Conservation (phyloP, 2,797 vertebrate genomes). For the Hozukius guyotensis region DNA sequence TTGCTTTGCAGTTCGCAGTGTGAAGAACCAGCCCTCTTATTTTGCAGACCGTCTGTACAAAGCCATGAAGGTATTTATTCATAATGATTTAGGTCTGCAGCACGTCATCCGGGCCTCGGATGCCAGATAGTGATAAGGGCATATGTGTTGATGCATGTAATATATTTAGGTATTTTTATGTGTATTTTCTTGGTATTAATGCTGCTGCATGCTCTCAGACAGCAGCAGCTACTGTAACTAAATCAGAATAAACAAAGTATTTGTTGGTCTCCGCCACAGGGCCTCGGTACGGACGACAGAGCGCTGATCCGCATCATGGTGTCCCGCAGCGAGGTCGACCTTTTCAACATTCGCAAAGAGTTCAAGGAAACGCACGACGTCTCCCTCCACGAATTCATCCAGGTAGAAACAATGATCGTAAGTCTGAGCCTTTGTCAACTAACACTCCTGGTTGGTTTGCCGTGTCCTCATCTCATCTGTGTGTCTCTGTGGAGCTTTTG, state of each 20-base stretch:
- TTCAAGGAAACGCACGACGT: slow-evolving; percentile 92
- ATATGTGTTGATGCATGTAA: slow-evolving; percentile 11
- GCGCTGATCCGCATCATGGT: slow-evolving; percentile 95
- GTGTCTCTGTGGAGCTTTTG: slow-evolving; percentile 18
- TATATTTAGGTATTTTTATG: slow-evolving; percentile 7
- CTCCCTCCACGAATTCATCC: slow-evolving; percentile 92
- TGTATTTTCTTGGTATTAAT: background rate
- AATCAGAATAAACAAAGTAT: slow-evolving; percentile 18
- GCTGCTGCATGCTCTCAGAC: background rate
- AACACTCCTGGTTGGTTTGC: slow-evolving; percentile 43
- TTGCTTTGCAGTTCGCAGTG: slow-evolving; percentile 88
- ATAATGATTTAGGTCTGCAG: background rate
- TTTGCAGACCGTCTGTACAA: slow-evolving; percentile 96
- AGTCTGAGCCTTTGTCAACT: slow-evolving; percentile 68
- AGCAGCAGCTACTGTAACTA: background rate
- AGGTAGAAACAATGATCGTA: slow-evolving; percentile 89
- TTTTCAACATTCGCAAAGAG: slow-evolving; percentile 93
- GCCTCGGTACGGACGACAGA: slow-evolving; percentile 93
- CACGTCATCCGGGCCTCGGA: background rate
- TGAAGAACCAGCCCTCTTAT: slow-evolving; percentile 95
- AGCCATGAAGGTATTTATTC: slow-evolving; percentile 93
- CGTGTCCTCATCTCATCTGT: slow-evolving; percentile 18
- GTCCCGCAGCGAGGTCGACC: slow-evolving; percentile 92
- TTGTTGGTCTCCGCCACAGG: slow-evolving; percentile 77
- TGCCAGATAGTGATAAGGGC: background rate